These are phyloP conservation scores for Pempheris klunzingeri DNA, from an alignment of 2,797 vertebrate species.

Conservation along the genomic window DNA sequence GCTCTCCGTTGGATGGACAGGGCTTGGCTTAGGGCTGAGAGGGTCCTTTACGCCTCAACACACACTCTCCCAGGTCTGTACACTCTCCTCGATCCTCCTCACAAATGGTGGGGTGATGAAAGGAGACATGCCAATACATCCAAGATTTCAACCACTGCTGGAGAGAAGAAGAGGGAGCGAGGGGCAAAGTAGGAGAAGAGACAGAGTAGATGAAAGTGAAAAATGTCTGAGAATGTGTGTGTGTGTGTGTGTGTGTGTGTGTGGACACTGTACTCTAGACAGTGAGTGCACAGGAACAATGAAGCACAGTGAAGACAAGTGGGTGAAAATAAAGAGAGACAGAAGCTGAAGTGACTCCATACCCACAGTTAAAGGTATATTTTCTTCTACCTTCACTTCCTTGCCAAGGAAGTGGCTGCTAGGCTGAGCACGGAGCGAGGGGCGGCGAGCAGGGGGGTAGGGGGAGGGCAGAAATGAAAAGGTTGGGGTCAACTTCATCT, in stretches of 20 bases:
- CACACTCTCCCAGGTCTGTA: slow-evolving; percentile 70
- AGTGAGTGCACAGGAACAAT: slow-evolving; percentile 68
- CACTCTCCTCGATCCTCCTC: slow-evolving; percentile 74
- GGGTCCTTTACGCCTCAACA: slow-evolving; percentile 84
- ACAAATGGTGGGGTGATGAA: slow-evolving; percentile 73
- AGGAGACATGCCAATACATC: slow-evolving; percentile 77
- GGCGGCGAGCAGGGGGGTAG: background rate
- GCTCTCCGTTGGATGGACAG: slow-evolving; percentile 80
- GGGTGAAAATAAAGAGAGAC: slow-evolving; percentile 74
- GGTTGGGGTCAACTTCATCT: slow-evolving; percentile 86
- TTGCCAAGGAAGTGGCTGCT: slow-evolving; percentile 59
- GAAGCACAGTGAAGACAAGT: slow-evolving; percentile 74
- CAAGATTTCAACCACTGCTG: slow-evolving; percentile 69
- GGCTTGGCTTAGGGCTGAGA: slow-evolving; percentile 83
- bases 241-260: slow-evolving; percentile 25
- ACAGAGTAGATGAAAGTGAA: slow-evolving; percentile 60
- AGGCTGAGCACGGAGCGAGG: slow-evolving; percentile 44
- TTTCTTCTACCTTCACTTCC: slow-evolving; percentile 72
- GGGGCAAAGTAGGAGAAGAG: slow-evolving; percentile 39
- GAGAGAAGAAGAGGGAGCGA: slow-evolving; percentile 45
- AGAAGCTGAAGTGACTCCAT: slow-evolving; percentile 72
- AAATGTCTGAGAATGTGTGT: slow-evolving; percentile 45
- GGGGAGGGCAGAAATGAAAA: slow-evolving; percentile 77
- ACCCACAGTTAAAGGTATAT: slow-evolving; percentile 65
- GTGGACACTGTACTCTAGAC: slow-evolving; percentile 60